Percentiles rank a stretch among this genome's conserved stretches.
These are phyloP conservation scores for Oncorhynchus gorbuscha DNA, from an alignment of 2,113 vertebrate species.

Conservation along the genomic window DNA sequence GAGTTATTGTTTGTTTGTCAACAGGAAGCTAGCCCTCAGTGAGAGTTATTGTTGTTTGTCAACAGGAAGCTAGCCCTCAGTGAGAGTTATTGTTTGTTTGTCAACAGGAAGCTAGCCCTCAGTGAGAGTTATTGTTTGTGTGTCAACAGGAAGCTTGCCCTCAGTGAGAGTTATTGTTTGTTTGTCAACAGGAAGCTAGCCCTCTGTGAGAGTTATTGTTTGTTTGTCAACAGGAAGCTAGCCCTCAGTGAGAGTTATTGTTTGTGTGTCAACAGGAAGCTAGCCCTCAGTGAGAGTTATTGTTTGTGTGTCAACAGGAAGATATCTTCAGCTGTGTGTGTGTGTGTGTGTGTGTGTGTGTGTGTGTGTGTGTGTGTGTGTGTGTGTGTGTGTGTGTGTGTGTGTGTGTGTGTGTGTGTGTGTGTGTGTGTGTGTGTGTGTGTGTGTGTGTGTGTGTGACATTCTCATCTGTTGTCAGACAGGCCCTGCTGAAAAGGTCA, in stretches of 20 bases:
- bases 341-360: not conserved
- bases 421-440: not conserved
- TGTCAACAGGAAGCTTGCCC: not conserved
- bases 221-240: no score
- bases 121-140: no score
- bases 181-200: not conserved
- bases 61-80: not conserved
- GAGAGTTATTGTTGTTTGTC: no score
- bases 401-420: not conserved
- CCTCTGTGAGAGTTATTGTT: no score
- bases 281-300: no score
- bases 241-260: no score
- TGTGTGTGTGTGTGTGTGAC: not conserved
- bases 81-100: no score
- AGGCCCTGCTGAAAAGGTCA: constrained; percentile 9
- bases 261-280: not conserved
- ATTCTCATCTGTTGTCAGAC: not conserved
- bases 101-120: no score
- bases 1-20: no score
- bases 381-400: no score
- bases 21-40: not conserved
- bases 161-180: no score
- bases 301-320: not conserved
- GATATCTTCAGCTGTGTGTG: not conserved
- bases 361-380: no score